Evolutionary conservation across 2,888 invertebrate genomes (phyloP).

Genomic region (Linnaemya vulpina): DNA sequence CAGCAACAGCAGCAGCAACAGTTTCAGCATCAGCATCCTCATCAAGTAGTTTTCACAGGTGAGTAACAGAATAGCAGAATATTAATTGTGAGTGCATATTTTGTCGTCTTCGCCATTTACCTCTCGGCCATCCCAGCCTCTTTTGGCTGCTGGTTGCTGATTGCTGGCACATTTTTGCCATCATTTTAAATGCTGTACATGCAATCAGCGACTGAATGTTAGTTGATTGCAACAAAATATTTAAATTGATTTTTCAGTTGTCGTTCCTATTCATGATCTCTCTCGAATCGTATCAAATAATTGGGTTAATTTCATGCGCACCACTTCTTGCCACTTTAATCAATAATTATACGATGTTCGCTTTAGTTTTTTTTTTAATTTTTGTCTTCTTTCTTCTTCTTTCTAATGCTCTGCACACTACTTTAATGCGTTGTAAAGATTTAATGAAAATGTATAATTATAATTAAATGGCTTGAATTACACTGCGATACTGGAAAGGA

Average conservation of each 20-base stretch:
- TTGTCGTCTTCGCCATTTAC: slow-evolving; percentile 24
- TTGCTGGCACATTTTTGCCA: slow-evolving; percentile 29
- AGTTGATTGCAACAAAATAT: slow-evolving; percentile 43
- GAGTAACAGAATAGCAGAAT: slow-evolving; percentile 56
- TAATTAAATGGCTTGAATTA: slow-evolving; percentile 4
- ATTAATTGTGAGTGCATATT: slow-evolving; percentile 42
- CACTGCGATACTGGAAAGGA: no score
- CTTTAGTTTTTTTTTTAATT: no score
- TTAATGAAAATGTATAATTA: slow-evolving; percentile 53
- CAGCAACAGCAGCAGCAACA: slow-evolving; percentile 28
- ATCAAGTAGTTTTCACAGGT: slow-evolving; percentile 72
- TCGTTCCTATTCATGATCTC: slow-evolving; percentile 5
- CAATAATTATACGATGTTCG: slow-evolving; percentile 52
- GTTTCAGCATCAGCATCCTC: slow-evolving; percentile 44
- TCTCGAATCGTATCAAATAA: slow-evolving; percentile 58
- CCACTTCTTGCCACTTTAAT: slow-evolving; percentile 65
- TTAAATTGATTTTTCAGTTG: slow-evolving; percentile 44
- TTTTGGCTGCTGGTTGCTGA: background rate
- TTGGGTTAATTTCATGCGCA: slow-evolving; percentile 70
- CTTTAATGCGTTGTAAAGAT: background rate
- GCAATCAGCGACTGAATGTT: slow-evolving; percentile 44
- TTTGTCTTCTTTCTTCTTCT: background rate
- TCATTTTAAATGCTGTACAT: slow-evolving; percentile 37
- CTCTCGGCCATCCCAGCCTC: slow-evolving; percentile 32
- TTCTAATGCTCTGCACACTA: background rate